Percentiles rank a stretch among this genome's conserved stretches.
Evolutionary conservation across 2,113 vertebrate species (phyloP).

Genomic region (Monopterus albus): DNA sequence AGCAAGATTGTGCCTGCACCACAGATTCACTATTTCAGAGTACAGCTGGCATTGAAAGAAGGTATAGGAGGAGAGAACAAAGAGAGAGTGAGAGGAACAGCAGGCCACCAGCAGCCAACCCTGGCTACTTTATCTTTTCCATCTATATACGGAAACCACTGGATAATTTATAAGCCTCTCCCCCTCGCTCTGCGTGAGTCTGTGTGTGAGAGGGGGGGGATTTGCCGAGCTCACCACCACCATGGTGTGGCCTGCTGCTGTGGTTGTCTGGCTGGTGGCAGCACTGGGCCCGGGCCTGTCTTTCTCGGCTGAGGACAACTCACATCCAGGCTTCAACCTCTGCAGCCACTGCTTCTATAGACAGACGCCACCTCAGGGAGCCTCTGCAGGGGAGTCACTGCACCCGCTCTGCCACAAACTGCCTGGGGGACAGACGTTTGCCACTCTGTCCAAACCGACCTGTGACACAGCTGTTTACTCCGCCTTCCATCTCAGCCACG

Average conservation of each 20-base stretch:
- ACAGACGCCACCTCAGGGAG: slow-evolving; percentile 68
- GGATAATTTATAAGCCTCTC: slow-evolving; percentile 77
- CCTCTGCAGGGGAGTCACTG: slow-evolving; percentile 52
- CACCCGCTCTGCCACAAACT: slow-evolving; percentile 72
- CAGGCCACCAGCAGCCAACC: slow-evolving; percentile 50
- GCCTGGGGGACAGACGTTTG: slow-evolving; percentile 70
- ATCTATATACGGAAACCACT: slow-evolving; percentile 66
- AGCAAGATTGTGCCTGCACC: slow-evolving; percentile 74
- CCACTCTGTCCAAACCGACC: slow-evolving; percentile 69
- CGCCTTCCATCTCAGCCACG: slow-evolving; percentile 71
- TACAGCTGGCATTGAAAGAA: slow-evolving; percentile 38
- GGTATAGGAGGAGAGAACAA: slow-evolving; percentile 42
- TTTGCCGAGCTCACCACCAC: slow-evolving; percentile 72
- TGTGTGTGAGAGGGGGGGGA: slow-evolving; percentile 37
- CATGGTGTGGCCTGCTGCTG: slow-evolving; percentile 68
- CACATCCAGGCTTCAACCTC: slow-evolving; percentile 49
- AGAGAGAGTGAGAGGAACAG: slow-evolving; percentile 53
- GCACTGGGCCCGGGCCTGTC: slow-evolving; percentile 71
- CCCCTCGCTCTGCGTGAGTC: slow-evolving; percentile 40
- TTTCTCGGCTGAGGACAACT: slow-evolving; percentile 58
- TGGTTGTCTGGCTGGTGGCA: slow-evolving; percentile 69
- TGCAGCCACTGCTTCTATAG: slow-evolving; percentile 79
- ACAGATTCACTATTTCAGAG: slow-evolving; percentile 45
- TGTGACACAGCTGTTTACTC: slow-evolving; percentile 74
- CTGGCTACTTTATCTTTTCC: slow-evolving; percentile 58